Evolutionary conservation across 2,113 vertebrate genomes (phyloP).

Genomic region (Anolis sagrei): DNA sequence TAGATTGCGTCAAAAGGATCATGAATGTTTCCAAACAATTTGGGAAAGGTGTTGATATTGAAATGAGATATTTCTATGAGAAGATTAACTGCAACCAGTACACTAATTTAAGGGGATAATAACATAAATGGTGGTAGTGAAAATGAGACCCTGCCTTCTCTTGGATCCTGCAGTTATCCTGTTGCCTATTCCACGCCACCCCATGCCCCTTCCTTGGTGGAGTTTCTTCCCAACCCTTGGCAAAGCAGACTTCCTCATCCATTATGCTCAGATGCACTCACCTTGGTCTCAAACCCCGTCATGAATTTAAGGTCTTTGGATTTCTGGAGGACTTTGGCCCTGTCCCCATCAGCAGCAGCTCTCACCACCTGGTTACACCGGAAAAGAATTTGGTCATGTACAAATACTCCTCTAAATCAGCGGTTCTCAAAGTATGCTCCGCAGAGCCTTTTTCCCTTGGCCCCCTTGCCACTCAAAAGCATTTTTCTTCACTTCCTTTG

Average conservation of each 20-base stretch:
- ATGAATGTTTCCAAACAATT: too few relatives aligned
- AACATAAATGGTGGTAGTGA: too few relatives aligned
- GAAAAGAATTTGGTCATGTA: background rate
- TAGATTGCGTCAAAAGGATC: too few relatives aligned
- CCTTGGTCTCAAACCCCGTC: constrained; percentile 91
- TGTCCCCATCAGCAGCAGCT: constrained; percentile 85
- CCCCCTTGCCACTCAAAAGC: too few relatives aligned
- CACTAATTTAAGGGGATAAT: background rate
- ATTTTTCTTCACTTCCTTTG: too few relatives aligned
- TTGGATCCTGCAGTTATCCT: background rate
- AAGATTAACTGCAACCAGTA: too few relatives aligned
- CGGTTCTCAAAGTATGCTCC: too few relatives aligned
- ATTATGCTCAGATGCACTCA: constrained; percentile 48
- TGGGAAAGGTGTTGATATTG: too few relatives aligned
- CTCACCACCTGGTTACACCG: constrained; percentile 80
- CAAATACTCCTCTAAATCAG: background rate
- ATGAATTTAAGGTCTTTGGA: constrained; percentile 89
- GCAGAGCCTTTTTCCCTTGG: too few relatives aligned
- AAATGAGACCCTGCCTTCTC: too few relatives aligned
- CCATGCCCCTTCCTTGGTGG: background rate
- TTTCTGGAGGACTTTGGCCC: constrained; percentile 83
- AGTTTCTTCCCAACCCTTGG: too few relatives aligned
- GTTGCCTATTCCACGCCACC: background rate
- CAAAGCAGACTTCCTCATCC: background rate
- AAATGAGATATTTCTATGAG: too few relatives aligned